Evolutionary conservation across 1,140 invertebrate genomes (phyloP).

Genomic region (Meloidogyne exigua): DNA sequence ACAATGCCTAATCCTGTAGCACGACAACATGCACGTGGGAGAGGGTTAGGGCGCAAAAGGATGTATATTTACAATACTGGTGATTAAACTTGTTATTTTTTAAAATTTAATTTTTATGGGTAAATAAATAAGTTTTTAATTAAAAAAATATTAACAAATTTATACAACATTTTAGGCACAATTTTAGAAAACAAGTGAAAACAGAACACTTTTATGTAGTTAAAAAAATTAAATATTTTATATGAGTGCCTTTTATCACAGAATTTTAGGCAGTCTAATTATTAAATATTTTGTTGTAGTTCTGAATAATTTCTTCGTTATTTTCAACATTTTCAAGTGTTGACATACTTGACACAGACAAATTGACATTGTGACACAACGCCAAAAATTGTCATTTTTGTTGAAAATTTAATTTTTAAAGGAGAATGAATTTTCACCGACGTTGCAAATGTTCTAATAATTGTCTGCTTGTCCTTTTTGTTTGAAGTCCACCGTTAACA

Average conservation of each 20-base stretch:
- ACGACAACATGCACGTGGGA: constrained; percentile 19
- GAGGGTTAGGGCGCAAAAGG: constrained; percentile 33
- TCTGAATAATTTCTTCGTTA: too few species aligned
- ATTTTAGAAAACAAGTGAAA: not conserved
- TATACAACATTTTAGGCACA: not conserved
- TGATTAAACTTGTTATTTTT: constrained; percentile 12
- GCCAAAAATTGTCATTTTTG: too few species aligned
- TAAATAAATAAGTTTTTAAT: not conserved
- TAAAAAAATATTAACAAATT: not conserved
- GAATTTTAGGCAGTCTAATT: not conserved
- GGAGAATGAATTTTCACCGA: too few species aligned
- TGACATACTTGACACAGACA: not conserved
- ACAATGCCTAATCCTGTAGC: not conserved
- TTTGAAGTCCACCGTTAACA: not conserved
- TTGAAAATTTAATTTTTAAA: too few species aligned
- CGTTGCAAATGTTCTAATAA: constrained; percentile 4
- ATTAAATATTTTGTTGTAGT: too few species aligned
- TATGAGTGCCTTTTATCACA: not conserved
- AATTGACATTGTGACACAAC: too few species aligned
- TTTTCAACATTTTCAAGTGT: not conserved
- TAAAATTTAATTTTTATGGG: constrained; percentile 1
- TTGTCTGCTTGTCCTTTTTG: not conserved
- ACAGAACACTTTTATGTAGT: not conserved
- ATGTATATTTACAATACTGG: constrained; percentile 41
- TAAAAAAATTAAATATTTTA: not conserved